A percentile compares a stretch with the other conserved stretches of the same genome.
phyloP scores from a whole-genome alignment of 1,140 invertebrate species.

The Heliconius congener region DNA sequence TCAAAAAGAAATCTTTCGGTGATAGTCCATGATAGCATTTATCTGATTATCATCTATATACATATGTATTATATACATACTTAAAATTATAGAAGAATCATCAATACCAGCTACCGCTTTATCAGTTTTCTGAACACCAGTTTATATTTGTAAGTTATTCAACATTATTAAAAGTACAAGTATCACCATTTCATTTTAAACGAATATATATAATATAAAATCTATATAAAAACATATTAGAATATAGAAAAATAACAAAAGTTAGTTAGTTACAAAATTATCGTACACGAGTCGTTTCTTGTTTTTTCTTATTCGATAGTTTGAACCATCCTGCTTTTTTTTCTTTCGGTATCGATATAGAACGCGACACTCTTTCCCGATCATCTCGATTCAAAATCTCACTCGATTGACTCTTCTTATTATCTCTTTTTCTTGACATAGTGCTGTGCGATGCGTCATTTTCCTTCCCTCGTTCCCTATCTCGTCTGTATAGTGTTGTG shows the following conservation, averaged over 20 bases:
- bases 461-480: conserved; percentile 72
- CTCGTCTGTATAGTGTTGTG: conserved; percentile 66
- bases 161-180: not conserved
- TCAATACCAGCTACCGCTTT: not conserved
- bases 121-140: not conserved
- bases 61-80: too few species aligned
- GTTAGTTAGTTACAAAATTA: conserved; percentile 32
- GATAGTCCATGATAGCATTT: too few species aligned
- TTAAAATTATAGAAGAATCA: too few species aligned
- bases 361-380: conserved; percentile 80
- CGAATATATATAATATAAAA: not conserved
- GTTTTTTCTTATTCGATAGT: conserved; percentile 83
- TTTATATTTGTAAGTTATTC: too few species aligned
- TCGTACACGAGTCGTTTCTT: conserved; percentile 71
- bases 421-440: conserved; percentile 77
- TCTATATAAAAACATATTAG: not conserved
- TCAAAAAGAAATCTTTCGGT: too few species aligned
- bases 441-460: conserved; percentile 61
- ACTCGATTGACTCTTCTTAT: conserved; percentile 82
- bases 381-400: conserved; percentile 82
- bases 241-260: conserved; percentile 1
- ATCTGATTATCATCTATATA: too few species aligned
- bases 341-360: conserved; percentile 86
- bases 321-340: conserved; percentile 88
- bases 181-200: conserved; percentile 9